These are phyloP conservation scores for Heliconius hortense DNA, from an alignment of 2,888 invertebrate species.

Conservation along the genomic window DNA sequence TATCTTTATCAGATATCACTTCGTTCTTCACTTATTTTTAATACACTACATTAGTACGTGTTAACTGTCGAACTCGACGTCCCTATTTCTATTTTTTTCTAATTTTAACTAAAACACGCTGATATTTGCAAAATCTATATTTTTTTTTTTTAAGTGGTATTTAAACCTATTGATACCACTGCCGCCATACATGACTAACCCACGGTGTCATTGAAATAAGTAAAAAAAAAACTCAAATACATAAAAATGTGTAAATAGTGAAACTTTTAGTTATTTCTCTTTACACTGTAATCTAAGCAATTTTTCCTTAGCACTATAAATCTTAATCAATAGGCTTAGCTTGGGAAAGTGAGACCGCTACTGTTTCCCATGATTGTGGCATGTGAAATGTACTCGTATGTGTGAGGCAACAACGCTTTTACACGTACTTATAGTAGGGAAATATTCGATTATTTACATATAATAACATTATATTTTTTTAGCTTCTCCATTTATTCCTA, in stretches of 20 bases:
- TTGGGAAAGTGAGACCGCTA: conserved; percentile 28
- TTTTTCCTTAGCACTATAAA: not conserved
- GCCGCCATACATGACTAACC: no score
- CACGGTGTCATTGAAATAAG: no score
- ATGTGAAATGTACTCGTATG: not conserved
- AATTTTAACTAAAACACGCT: no score
- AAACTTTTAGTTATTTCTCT: not conserved
- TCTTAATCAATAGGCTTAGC: conserved; percentile 28
- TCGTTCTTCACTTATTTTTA: no score
- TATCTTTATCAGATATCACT: no score
- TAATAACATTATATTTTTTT: not conserved
- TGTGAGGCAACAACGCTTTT: conserved; percentile 17
- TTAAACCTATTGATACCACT: no score
- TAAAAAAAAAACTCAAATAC: not conserved
- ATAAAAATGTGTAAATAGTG: not conserved
- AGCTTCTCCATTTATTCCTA: no score
- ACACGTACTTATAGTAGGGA: not conserved
- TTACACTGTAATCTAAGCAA: conserved; percentile 6
- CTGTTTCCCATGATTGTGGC: conserved; percentile 35
- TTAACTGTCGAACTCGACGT: no score
- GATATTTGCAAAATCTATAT: no score
- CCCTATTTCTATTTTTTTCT: no score
- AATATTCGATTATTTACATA: conserved; percentile 5
- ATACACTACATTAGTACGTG: no score
- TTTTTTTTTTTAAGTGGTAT: no score